These are phyloP conservation scores for Aelia acuminata DNA, from an alignment of 2,888 invertebrate genomes.

Conservation along the genomic window DNA sequence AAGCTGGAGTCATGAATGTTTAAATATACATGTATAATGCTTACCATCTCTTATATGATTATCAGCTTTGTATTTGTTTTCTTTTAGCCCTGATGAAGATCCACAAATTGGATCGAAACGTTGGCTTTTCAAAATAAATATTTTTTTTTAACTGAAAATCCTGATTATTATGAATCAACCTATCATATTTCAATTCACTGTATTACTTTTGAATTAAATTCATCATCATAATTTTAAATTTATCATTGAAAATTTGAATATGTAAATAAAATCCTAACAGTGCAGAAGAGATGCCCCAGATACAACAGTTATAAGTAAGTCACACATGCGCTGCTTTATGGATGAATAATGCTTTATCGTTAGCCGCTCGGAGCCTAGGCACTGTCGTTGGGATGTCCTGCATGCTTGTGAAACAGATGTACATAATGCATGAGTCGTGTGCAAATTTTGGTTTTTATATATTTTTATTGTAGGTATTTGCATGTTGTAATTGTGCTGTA, in stretches of 20 bases:
- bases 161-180: no score
- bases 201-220: no score
- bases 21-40: no score
- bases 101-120: no score
- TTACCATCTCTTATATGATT: no score
- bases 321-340: background rate
- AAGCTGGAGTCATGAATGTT: no score
- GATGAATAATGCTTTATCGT: conserved; percentile 8
- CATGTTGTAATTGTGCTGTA: background rate
- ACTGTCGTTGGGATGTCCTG: conserved; percentile 12
- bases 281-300: background rate
- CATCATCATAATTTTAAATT: background rate
- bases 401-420: conserved; percentile 23
- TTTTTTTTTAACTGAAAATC: no score
- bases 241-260: background rate
- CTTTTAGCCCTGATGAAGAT: no score
- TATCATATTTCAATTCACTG: no score
- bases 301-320: background rate
- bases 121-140: no score
- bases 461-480: background rate
- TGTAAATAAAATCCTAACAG: background rate
- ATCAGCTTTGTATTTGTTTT: no score
- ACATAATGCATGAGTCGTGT: conserved; percentile 18
- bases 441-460: conserved; percentile 3
- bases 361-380: background rate